phyloP scores from a whole-genome alignment of 2,888 invertebrate genomes.

The Pimpla rufipes region DNA sequence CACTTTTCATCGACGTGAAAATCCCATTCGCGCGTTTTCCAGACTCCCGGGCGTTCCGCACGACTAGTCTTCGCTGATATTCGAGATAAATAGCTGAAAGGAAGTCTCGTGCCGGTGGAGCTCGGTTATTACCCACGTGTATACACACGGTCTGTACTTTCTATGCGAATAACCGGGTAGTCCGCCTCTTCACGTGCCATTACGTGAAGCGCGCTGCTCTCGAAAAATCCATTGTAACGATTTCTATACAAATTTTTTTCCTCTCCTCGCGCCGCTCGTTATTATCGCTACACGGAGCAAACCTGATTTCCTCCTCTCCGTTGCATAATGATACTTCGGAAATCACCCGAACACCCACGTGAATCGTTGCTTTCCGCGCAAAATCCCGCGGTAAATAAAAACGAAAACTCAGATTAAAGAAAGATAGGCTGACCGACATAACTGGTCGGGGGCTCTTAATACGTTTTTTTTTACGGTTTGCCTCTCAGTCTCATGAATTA shows the following conservation, averaged over 20 bases:
- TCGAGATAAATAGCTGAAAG: constrained; percentile 55
- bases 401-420: constrained; percentile 1
- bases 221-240: constrained; percentile 63
- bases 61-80: constrained; percentile 35
- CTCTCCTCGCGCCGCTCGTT: constrained; percentile 12
- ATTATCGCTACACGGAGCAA: constrained; percentile 14
- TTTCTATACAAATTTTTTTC: constrained; percentile 63
- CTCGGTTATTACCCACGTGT: constrained; percentile 9
- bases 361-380: constrained; percentile 37
- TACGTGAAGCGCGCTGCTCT: constrained; percentile 58
- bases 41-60: constrained; percentile 37
- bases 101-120: constrained; percentile 46
- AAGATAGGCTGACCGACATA: constrained; percentile 36
- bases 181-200: constrained; percentile 39
- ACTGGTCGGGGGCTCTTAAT: constrained; percentile 20
- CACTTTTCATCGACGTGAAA: constrained; percentile 17
- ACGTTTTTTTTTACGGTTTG: constrained; percentile 23
- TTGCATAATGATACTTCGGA: constrained; percentile 51
- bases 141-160: constrained; percentile 43
- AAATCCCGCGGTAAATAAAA: constrained; percentile 30
- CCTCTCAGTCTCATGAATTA: constrained; percentile 53
- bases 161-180: constrained; percentile 48
- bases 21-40: constrained; percentile 3
- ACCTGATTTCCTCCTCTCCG: constrained; percentile 18
- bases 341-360: constrained; percentile 24